Base-by-base conservation (phyloP, 2,113 vertebrate genomes). In the Oenanthe oenanthe region DNA sequence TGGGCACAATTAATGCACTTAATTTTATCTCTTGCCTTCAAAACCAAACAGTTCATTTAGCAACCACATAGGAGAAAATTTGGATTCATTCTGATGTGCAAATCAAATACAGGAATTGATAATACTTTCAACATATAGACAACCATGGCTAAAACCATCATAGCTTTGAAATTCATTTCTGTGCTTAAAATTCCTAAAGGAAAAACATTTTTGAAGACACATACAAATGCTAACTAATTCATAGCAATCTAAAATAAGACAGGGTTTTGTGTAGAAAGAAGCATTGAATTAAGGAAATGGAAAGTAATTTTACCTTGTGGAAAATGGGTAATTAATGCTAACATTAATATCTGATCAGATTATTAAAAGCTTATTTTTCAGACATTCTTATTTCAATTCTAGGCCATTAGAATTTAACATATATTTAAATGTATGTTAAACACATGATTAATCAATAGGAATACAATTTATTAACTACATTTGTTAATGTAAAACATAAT, bases 11-110 rank as follows among this genome's bases (percentile, higher is more conserved):
- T 88, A 79, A 79, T 53, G 24, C 20, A 66, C 63, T 58, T 92
- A 36, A 88, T 89, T 86, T 93, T 81, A 86, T 54, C 32, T 92
- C 42, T 92, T 86, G 43, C 26, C 47, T 91, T 89, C 56, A 74
- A 74, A 89, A 70, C 45, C 12, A 38, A 82, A 43, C 17, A 63
- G 63, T 40, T 91, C 6, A 38, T 94, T 86, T 91, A 83, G 47
- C 53, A 83, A 74, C 12, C 7, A 65, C 6, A 65, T 7, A 83
- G 32, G 22, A 84, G 38, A 88, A 88, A 77, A 80, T 13, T 0
- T 42, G 42, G 22, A 71, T 80, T 42, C 20, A 62, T 54, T 71
- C 18, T 78, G n/a, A 62, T 48, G 26, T 56, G 16, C 15, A 87
- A 76, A 87, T 62, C 43, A 94, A 67, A 81, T 42, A 40, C 0